Base-by-base conservation (phyloP, 1,140 invertebrate species). In the Leptestheria dahalacensis region DNA sequence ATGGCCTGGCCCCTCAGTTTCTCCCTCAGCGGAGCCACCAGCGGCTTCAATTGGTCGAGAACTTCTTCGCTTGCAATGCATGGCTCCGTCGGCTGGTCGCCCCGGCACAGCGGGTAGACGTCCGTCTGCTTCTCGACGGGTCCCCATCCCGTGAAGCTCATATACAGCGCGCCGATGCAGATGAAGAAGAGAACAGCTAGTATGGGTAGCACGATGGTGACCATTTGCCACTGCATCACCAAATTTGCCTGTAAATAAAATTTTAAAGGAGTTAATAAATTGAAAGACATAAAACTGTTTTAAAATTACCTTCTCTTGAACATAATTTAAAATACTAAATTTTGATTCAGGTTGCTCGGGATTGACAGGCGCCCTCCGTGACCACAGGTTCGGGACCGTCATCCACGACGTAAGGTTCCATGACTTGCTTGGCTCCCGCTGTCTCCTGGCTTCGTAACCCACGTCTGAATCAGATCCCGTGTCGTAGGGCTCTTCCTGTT, bases 401-500 rank as follows among this genome's bases (percentile, higher is more conserved):
- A n/a, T n/a, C n/a, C n/a, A n/a, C n/a, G n/a, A n/a, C n/a, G n/a
- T n/a, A n/a, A n/a, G n/a, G n/a, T n/a, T n/a, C n/a, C n/a, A n/a
- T n/a, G n/a, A n/a, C n/a, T n/a, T n/a, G n/a, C n/a, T n/a, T n/a
- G n/a, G n/a, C n/a, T n/a, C n/a, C n/a, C n/a, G n/a, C n/a, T n/a
- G n/a, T n/a, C n/a, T n/a, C n/a, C n/a, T n/a, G n/a, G 53, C 25
- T 29, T 15, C 11, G 33, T 10, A 29, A 28, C 52, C 58, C 15
- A 33, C 52, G 21, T 60, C 58, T 12, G 58, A 52, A 29, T 60
- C 58, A 25, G 58, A 60, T 21, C 58, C 58, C 29, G 58, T 60
- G 23, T 60, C 58, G 29, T 60, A 60, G 0, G 58, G 58, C 26
- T 60, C 58, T 52, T 56, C 53, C 25, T 60, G 58, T 10, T 60